Evolutionary conservation across 2,797 vertebrate species (phyloP).

Genomic region (Macropus fuliginosus): DNA sequence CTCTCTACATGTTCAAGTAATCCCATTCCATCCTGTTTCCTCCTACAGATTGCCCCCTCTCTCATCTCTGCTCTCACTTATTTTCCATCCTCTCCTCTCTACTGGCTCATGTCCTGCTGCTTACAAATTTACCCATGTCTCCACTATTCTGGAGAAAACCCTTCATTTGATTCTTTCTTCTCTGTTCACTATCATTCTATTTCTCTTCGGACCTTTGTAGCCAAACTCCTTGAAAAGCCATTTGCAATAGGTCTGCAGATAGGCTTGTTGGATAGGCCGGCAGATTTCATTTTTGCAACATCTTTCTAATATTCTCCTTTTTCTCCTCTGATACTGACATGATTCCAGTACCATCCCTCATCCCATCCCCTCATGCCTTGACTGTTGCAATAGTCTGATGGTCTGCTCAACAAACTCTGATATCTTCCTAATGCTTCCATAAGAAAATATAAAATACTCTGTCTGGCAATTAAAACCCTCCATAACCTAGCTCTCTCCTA

Average conservation of each 20-base stretch:
- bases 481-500: background rate
- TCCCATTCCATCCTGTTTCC: background rate
- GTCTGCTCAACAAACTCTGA: background rate
- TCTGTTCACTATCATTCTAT: background rate
- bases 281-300: background rate
- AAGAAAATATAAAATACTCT: background rate
- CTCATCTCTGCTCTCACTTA: background rate
- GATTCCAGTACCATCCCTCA: fast-evolving
- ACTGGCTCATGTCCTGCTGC: background rate
- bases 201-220: background rate
- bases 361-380: background rate
- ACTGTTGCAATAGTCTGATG: background rate
- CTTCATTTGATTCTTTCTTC: background rate
- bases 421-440: background rate
- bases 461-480: background rate
- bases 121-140: background rate
- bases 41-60: background rate
- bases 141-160: background rate
- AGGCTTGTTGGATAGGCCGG: background rate
- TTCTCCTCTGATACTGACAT: background rate
- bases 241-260: background rate
- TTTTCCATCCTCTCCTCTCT: background rate
- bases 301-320: background rate
- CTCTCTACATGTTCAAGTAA: background rate
- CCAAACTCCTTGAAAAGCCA: background rate